Conservation (phyloP, 2,797 vertebrate species). For the Ataeniobius toweri region DNA sequence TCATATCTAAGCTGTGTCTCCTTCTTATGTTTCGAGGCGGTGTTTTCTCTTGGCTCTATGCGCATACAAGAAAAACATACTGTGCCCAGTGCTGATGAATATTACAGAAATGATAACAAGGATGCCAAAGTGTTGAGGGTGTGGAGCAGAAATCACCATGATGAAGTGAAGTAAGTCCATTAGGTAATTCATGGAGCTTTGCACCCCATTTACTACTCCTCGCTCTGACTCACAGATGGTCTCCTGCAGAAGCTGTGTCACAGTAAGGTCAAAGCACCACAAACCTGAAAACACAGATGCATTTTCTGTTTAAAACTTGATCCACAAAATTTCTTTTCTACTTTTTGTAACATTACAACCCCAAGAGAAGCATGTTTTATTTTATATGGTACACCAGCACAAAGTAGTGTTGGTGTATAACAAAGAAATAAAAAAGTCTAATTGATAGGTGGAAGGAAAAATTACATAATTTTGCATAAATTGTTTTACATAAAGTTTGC, state of each 20-base stretch:
- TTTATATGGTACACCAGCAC: not conserved
- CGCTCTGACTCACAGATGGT: conserved; percentile 83
- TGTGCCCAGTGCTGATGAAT: conserved; percentile 79
- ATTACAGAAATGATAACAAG: conserved; percentile 81
- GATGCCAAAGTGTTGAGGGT: conserved; percentile 80
- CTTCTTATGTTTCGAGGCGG: conserved; percentile 70
- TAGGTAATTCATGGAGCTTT: conserved; percentile 87
- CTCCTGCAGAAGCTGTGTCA: conserved; percentile 83
- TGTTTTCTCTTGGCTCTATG: conserved; percentile 81
- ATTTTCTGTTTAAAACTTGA: not conserved
- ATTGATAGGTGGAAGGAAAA: not conserved
- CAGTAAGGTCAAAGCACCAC: conserved; percentile 82
- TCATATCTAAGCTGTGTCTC: conserved; percentile 15
- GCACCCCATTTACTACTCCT: conserved; percentile 82
- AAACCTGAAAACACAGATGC: conserved; percentile 71
- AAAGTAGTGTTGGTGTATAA: not conserved
- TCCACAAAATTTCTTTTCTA: not conserved
- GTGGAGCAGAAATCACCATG: conserved; percentile 79
- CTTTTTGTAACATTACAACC: not conserved
- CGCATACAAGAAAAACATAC: conserved; percentile 81
- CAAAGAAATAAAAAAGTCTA: not conserved
- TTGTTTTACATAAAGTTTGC: not conserved
- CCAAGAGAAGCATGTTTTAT: not conserved
- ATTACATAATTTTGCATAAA: not conserved
- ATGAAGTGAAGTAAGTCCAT: conserved; percentile 84